Evolutionary conservation across 2,797 vertebrate species (phyloP).

Genomic region (Premnoplex brunnescens): DNA sequence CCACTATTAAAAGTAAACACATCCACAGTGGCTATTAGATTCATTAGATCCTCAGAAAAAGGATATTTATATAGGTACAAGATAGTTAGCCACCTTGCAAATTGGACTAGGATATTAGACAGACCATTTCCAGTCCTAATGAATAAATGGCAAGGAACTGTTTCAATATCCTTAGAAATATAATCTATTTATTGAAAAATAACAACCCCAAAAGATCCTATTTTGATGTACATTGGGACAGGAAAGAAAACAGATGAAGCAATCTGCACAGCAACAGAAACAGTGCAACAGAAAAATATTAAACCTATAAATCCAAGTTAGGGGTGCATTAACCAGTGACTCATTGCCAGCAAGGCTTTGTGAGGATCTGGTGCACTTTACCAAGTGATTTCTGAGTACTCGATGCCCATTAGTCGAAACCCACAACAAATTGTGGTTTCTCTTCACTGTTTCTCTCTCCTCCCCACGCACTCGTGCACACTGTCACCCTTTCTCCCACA

Average conservation of each 20-base stretch:
- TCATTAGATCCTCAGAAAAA: background rate
- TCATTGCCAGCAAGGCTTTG: background rate
- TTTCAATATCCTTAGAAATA: conserved; percentile 7
- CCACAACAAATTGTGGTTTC: background rate
- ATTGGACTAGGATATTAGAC: background rate
- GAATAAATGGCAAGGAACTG: background rate
- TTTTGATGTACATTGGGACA: background rate
- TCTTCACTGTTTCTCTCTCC: background rate
- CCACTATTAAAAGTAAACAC: background rate
- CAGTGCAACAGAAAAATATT: conserved; percentile 1
- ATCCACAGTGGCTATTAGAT: background rate
- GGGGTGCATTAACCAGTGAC: background rate
- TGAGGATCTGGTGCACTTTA: background rate
- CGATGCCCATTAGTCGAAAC: background rate
- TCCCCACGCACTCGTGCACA: accelerated
- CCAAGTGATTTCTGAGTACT: background rate
- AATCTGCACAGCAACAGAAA: background rate
- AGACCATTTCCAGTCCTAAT: background rate
- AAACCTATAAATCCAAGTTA: conserved; percentile 53
- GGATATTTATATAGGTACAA: background rate
- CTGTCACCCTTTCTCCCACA: accelerated
- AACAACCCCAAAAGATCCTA: background rate
- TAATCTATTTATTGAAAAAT: background rate
- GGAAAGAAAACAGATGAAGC: background rate
- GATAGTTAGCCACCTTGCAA: background rate